Evolutionary conservation across 2,113 vertebrate species (phyloP), one percentile per base, ranked within the genome.

Genomic region (Blennius ocellaris): DNA sequence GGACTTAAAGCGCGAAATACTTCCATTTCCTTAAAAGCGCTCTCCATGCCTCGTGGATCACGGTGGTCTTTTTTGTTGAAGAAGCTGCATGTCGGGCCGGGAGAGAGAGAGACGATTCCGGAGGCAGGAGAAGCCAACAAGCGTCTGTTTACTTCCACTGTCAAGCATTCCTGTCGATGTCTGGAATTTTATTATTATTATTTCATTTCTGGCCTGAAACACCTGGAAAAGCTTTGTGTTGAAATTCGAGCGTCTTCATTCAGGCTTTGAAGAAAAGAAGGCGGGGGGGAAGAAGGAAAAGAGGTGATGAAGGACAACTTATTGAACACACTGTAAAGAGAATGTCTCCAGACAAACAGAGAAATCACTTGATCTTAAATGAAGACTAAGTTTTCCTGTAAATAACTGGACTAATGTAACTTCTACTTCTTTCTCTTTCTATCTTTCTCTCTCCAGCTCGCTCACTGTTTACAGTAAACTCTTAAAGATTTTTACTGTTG

Each of bases 391-490:
- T 58, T 76, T 16, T 67, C 39, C 77, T 94, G 93, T 94, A 95
- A 92, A 95, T 92, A 93, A 90, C 80, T 93, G 60, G 71, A 85
- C 61, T 49, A 86, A 90, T 90, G 88, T 93, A 92, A 92, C 93
- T 43, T 8, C 41, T 43, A 43, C 11, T 47, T n/a, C 45, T 72
- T 74, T 17, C 66, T 68, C 39, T 65, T 14, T 59, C 59, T 69
- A 51, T 73, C 92, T 93, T 3, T 86, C 55, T 80, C 60, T 79
- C 48, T 77, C 51, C 43, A 81, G 49, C 78, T 85, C 76, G 86
- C 80, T 90, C 83, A 94, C 93, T 96, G 97, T 99, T 99, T 98
- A 99, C 97, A 98, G 95, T 97, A 97, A 92, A 92, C 95, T 93
- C 92, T 93, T 89, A 93, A 95, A 92, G 93, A 93, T 96, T 98